Percentiles rank a stretch among this genome's conserved stretches.
Evolutionary conservation across 64 coral and sea anemone genomes (phyloP).

Genomic region (Porites australiensis): DNA sequence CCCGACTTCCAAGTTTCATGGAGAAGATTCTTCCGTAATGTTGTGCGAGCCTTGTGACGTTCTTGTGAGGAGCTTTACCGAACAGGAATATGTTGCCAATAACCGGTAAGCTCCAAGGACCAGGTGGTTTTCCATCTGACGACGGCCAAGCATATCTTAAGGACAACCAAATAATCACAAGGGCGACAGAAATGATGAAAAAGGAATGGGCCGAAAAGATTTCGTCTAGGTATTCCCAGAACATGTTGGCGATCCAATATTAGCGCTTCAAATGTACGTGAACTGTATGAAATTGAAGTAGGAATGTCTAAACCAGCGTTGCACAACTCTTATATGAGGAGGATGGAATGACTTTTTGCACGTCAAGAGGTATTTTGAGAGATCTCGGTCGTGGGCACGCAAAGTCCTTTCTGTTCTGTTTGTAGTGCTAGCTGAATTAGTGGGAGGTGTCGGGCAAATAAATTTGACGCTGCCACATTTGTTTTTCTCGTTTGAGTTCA

Average conservation of each 20-base stretch:
- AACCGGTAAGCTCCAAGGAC: slow-evolving; percentile 88
- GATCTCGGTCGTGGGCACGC: slow-evolving; percentile 40
- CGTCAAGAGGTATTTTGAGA: slow-evolving; percentile 38
- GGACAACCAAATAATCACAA: slow-evolving; percentile 40
- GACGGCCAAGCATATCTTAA: slow-evolving; percentile 5
- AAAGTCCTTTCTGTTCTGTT: slow-evolving; percentile 17
- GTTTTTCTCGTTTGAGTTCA: slow-evolving; percentile 58
- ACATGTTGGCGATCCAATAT: slow-evolving; percentile 13
- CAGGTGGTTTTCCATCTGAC: slow-evolving; percentile 58
- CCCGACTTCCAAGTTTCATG: slow-evolving; percentile 87
- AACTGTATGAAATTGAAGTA: background rate
- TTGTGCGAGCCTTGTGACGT: slow-evolving; percentile 87
- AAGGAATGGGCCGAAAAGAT: slow-evolving; percentile 48
- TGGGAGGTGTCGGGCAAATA: slow-evolving; percentile 59
- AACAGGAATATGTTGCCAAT: slow-evolving; percentile 94
- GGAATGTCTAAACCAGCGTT: background rate
- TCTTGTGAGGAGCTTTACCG: slow-evolving; percentile 91
- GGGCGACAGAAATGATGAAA: slow-evolving; percentile 26
- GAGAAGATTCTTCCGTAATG: slow-evolving; percentile 93
- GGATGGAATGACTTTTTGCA: slow-evolving; percentile 3
- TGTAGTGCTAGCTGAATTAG: slow-evolving; percentile 24
- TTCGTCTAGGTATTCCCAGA: slow-evolving; percentile 6
- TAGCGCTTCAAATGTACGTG: background rate
- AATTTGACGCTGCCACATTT: slow-evolving; percentile 45
- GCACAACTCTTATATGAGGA: background rate